Base-by-base conservation (phyloP, 2,797 vertebrate species). In the Martes flavigula region DNA sequence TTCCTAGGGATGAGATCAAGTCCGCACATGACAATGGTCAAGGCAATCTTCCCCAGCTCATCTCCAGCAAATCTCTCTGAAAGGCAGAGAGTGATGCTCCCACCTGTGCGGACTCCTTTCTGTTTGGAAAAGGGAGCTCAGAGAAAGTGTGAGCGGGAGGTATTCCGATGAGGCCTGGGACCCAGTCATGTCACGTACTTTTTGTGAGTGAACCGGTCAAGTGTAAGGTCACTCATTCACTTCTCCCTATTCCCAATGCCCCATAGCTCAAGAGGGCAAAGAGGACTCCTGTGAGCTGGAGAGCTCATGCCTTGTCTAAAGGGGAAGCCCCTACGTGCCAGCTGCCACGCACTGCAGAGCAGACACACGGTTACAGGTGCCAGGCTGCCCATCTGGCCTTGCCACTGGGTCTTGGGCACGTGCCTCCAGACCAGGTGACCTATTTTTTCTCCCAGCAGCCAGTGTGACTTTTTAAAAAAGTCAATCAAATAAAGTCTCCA, bases 271-370 rank as follows among this genome's bases (percentile, higher is more conserved):
- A 38, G 56, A 12, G 43, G 3, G 35, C 3, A 5, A 27, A n/a
- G 0, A 5, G 35, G 51, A 46, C 51, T 15, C 43, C 21, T 18
- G 23, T 10, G 38, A 79, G 32, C 40, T 23, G 46, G 13, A 62
- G 8, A 20, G 7, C 18, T 66, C 13, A 17, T 7, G 14, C 32
- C 72, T 58, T 32, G 9, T 60, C 66, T 62, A 35, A 46, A 56
- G 21, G 7, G 21, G 1, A 8, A 12, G 82, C 20, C 32, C 10
- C 15, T 9, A 3, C 7, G 10, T 11, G 23, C 23, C 30, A 35
- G 51, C 3, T 7, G 35, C 5, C 7, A 13, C 0, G 32, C 38
- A 15, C 0, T 10, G 1, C 30, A 38, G 25, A 43, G 32, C 0
- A 7, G 38, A 40, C 9, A 6, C 8, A 51, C 27, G 20, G 48